These are phyloP conservation scores for Yponomeuta cagnagella DNA, from an alignment of 2,888 invertebrate genomes.

Conservation along the genomic window DNA sequence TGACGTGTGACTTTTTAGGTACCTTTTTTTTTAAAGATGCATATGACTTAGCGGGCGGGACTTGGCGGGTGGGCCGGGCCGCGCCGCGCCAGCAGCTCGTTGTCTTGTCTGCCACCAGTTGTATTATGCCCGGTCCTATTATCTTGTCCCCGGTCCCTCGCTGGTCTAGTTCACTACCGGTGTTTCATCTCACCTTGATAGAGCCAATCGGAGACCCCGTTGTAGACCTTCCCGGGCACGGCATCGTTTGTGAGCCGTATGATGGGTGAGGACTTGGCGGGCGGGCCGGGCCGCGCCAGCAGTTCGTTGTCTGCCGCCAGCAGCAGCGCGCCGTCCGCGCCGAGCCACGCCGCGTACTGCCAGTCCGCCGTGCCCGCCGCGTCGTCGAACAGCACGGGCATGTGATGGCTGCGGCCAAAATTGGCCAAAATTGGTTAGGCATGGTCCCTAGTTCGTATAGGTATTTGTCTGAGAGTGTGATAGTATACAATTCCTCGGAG, in stretches of 20 bases:
- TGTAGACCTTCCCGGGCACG: conserved; percentile 87
- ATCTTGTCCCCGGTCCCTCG: too few species aligned
- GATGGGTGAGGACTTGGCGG: conserved; percentile 78
- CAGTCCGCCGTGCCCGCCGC: conserved; percentile 82
- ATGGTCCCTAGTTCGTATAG: too few species aligned
- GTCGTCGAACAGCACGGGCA: conserved; percentile 87
- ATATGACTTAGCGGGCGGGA: too few species aligned
- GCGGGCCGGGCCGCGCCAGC: conserved; percentile 85
- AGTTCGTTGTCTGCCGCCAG: conserved; percentile 93
- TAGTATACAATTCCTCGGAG: too few species aligned
- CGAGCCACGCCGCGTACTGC: conserved; percentile 90
- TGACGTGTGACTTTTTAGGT: too few species aligned
- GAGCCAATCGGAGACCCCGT: conserved; percentile 96
- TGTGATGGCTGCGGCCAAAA: conserved; percentile 81
- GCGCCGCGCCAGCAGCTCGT: conserved; percentile 80
- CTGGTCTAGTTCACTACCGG: too few species aligned
- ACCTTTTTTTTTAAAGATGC: too few species aligned
- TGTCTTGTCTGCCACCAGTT: too few species aligned
- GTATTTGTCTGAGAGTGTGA: too few species aligned
- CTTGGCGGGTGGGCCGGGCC: conserved; percentile 34
- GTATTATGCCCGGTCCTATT: too few species aligned
- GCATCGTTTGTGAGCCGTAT: conserved; percentile 85
- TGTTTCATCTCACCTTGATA: conserved; percentile 85
- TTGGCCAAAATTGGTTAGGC: too few species aligned
- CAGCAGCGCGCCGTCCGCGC: conserved; percentile 83